Conservation (phyloP, 2,888 invertebrate species). For the Diaperis boleti region DNA sequence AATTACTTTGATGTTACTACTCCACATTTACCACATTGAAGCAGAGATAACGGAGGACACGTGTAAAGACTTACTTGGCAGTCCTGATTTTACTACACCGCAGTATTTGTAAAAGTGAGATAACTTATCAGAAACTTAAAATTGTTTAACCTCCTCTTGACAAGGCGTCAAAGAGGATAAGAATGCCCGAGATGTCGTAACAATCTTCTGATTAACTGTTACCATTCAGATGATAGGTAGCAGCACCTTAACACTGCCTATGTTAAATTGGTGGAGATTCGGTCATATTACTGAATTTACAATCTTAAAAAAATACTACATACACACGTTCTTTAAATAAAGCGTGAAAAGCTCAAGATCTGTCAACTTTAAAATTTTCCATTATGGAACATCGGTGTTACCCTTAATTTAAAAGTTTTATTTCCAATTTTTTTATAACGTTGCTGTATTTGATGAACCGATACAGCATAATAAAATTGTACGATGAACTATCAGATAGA, state of each 20-base stretch:
- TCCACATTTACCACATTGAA: conserved; percentile 2
- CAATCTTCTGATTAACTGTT: neutral
- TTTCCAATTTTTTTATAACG: too few relatives aligned
- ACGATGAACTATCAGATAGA: conserved; percentile 6
- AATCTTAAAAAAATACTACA: too few relatives aligned
- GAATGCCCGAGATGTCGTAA: conserved; percentile 30
- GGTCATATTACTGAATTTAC: too few relatives aligned
- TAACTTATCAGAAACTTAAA: conserved; percentile 27
- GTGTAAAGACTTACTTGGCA: conserved; percentile 20
- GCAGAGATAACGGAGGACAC: conserved; percentile 8
- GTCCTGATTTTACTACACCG: conserved; percentile 17
- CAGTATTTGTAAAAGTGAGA: conserved; percentile 27
- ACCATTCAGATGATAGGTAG: neutral
- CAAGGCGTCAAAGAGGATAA: conserved; percentile 36
- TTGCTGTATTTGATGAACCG: too few relatives aligned
- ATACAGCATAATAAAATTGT: neutral
- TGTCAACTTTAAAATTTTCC: too few relatives aligned
- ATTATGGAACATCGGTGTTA: too few relatives aligned
- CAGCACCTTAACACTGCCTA: too few relatives aligned
- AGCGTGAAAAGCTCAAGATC: too few relatives aligned
- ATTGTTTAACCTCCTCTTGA: conserved; percentile 40
- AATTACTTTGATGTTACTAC: neutral
- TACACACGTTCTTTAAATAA: too few relatives aligned
- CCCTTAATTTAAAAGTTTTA: too few relatives aligned
- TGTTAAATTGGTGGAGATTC: too few relatives aligned